Conservation (phyloP, 35 echinoderm and acorn worm genomes). For the Apostichopus californicus region DNA sequence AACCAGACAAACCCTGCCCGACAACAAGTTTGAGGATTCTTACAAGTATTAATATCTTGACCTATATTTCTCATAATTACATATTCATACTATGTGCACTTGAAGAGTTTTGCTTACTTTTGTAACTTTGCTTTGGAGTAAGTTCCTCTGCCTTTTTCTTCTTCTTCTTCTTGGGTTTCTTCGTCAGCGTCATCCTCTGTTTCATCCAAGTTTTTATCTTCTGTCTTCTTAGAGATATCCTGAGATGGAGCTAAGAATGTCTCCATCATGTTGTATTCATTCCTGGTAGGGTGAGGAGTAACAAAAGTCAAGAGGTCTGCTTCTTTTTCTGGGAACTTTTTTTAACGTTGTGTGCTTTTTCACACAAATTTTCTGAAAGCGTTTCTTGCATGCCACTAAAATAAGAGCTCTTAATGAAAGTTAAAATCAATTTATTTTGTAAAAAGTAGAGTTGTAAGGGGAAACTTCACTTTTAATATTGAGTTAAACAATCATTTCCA, state of each 20-base stretch:
- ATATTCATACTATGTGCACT: no score
- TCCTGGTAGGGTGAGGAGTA: constrained; percentile 39
- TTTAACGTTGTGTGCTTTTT: not conserved
- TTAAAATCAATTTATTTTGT: no score
- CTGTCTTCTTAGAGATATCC: constrained; percentile 62
- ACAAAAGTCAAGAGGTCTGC: not conserved
- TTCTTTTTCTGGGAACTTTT: not conserved
- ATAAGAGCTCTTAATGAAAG: no score
- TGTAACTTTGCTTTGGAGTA: constrained; percentile 36
- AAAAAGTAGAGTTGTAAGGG: no score
- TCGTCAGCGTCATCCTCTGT: constrained; percentile 47
- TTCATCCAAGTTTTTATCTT: not conserved
- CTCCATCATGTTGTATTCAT: constrained; percentile 87
- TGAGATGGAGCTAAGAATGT: constrained; percentile 80
- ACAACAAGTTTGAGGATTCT: no score
- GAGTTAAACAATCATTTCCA: no score
- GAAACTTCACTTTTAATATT: no score
- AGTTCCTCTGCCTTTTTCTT: constrained; percentile 27
- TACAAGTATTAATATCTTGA: no score
- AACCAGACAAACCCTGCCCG: no score
- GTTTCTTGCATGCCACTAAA: no score
- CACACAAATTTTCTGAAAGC: not conserved
- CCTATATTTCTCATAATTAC: no score
- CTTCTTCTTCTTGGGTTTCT: not conserved
- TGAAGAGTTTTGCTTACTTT: not conserved